Evolutionary conservation across 2,113 vertebrate genomes (phyloP), one percentile per base, ranked within the genome.

Genomic region (Euleptes europaea): DNA sequence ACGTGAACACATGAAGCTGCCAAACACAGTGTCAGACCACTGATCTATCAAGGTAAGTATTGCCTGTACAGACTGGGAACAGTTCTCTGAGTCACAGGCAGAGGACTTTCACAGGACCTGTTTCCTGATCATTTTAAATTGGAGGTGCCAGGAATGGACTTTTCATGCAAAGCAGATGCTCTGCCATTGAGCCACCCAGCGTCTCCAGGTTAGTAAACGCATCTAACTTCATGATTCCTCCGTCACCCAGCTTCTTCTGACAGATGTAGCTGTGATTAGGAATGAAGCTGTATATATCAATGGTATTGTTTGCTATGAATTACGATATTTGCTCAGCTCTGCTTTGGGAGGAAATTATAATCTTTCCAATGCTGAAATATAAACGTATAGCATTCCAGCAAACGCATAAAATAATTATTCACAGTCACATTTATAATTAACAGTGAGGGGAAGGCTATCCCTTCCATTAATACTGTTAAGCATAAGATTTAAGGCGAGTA

Each of bases 401-500:
- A 82, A 79, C 42, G 78, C 88, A 23, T 69, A 83, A 60, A 89
- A 75, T 86, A 94, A 92, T 93, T 94, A 92, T 89, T 93, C 84
- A 92, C 26, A 90, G 83, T 93, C 67, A 88, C 65, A 88, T 70
- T 90, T 86, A 78, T 28, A 91, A 93, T 95, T 94, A 93, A 84
- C 70, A 88, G 40, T 86, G 84, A 91, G 91, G 38, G 87, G 82
- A 82, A 90, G 15, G n/a, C 31, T 94, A 85, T 90, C 73, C 57
- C 91, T 88, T 88, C 91, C 90, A 91, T 86, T 88, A 92, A 84
- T 82, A 76, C 11, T 87, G 35, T 49, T 76, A 89, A 93, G 67
- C 65, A 86, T 83, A 91, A 88, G 40, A 79, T 26, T 94, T 92
- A 88, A 87, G 66, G 47, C 23, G 60, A 91, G 60, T 87, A 92